Percentiles rank a stretch among this genome's conserved stretches.
Conservation (phyloP, 2,113 vertebrate genomes). For the Syngnathus scovelli region DNA sequence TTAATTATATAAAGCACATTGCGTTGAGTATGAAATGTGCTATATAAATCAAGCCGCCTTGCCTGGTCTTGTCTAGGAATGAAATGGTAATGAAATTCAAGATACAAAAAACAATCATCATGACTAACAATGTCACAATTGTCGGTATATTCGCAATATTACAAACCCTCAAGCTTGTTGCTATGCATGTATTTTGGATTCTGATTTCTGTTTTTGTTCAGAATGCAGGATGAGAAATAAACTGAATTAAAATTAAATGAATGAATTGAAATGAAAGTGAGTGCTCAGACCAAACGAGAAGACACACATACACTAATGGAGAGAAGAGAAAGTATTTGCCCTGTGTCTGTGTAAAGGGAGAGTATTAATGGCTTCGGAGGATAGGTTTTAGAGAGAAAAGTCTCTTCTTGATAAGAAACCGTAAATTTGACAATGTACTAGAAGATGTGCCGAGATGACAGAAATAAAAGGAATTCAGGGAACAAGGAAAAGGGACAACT, state of each 20-base stretch:
- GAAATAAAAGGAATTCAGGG: background rate
- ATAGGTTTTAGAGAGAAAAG: slow-evolving; percentile 29
- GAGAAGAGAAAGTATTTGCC: background rate
- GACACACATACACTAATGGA: slow-evolving; percentile 11
- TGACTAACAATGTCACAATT: too few species aligned
- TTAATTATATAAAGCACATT: too few species aligned
- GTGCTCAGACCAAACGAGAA: slow-evolving; percentile 32
- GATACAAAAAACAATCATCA: too few species aligned
- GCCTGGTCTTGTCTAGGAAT: too few species aligned
- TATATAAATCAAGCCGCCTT: too few species aligned
- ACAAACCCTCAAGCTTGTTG: too few species aligned
- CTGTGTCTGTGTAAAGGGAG: background rate
- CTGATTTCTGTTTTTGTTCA: slow-evolving; percentile 16
- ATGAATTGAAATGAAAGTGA: slow-evolving; percentile 26
- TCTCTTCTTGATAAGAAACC: slow-evolving; percentile 33
- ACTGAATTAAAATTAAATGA: slow-evolving; percentile 1
- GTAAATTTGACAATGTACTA: slow-evolving; percentile 13
- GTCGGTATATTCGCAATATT: too few species aligned
- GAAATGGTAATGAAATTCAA: too few species aligned
- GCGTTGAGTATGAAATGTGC: too few species aligned
- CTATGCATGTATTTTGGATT: slow-evolving; percentile 11
- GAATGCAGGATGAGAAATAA: slow-evolving; percentile 11
- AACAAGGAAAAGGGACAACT: slow-evolving; percentile 14
- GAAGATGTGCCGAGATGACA: slow-evolving; percentile 8
- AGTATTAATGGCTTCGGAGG: background rate